phyloP scores from a whole-genome alignment of 1,140 invertebrate species.

The Drosophila pruinosa region DNA sequence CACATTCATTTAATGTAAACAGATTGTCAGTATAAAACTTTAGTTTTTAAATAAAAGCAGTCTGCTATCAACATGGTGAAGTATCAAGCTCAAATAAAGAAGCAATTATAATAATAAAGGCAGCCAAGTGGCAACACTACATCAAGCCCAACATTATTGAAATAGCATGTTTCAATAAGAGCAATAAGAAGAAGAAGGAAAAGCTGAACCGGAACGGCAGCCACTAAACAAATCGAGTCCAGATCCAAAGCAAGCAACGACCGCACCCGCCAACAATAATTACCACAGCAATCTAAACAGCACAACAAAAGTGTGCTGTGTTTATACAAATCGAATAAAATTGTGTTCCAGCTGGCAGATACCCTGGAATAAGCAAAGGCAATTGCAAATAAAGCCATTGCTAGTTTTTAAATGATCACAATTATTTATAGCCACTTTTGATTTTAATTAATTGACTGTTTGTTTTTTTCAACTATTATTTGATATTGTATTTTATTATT shows the following conservation, averaged over 20 bases:
- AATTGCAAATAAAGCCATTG: too few relatives aligned
- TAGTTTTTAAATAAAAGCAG: too few relatives aligned
- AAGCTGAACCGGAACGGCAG: conserved; percentile 2
- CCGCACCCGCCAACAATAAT: conserved; percentile 48
- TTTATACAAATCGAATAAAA: conserved; percentile 16
- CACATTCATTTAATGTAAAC: not conserved
- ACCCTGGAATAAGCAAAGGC: not conserved
- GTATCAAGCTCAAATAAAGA: too few relatives aligned
- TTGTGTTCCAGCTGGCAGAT: not conserved
- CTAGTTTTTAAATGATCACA: too few relatives aligned
- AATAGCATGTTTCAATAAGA: conserved; percentile 60
- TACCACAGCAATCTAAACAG: conserved; percentile 49
- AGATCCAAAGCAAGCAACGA: conserved; percentile 16
- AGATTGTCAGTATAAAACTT: too few relatives aligned
- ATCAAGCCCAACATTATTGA: conserved; percentile 65
- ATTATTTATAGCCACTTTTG: too few relatives aligned
- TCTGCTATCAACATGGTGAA: too few relatives aligned
- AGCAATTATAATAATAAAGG: not conserved
- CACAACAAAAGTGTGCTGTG: conserved; percentile 12
- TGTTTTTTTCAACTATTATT: not conserved
- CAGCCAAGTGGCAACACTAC: conserved; percentile 25
- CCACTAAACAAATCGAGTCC: conserved; percentile 4
- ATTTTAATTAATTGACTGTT: not conserved
- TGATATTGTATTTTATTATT: not conserved
- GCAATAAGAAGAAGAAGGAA: not conserved